Percentiles rank a stretch among this genome's conserved stretches.
phyloP scores from a whole-genome alignment of 2,113 vertebrate species.

The Lipophrys pholis region DNA sequence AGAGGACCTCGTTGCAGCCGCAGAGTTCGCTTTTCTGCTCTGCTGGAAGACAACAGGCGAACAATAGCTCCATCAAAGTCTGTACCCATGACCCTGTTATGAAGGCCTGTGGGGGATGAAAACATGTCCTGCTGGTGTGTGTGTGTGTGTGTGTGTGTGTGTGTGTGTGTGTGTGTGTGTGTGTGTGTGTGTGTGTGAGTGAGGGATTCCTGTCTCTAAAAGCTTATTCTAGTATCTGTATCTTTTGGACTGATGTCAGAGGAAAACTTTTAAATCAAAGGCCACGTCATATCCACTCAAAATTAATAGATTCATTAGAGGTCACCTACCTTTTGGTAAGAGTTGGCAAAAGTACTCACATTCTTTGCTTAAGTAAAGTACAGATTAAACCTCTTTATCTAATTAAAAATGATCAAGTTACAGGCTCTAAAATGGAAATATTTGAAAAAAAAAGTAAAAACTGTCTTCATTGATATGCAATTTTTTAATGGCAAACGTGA shows the following conservation, averaged over 20 bases:
- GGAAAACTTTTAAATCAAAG: no score
- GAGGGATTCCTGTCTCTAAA: background rate
- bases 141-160: background rate
- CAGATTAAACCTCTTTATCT: no score
- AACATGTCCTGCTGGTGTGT: background rate
- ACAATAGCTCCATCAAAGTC: conserved; percentile 45
- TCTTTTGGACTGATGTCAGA: background rate
- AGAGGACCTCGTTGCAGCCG: conserved; percentile 26
- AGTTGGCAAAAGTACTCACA: background rate
- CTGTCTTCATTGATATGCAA: no score
- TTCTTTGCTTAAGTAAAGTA: background rate
- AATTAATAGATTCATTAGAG: no score
- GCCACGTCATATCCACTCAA: no score
- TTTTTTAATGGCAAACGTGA: no score
- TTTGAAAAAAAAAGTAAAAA: no score
- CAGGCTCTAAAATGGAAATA: no score
- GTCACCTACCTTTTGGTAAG: no score
- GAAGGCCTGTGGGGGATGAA: conserved; percentile 40
- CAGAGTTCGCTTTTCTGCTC: conserved; percentile 33
- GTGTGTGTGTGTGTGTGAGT: no score
- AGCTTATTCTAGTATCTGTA: conserved; percentile 27
- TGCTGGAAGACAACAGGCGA: conserved; percentile 32
- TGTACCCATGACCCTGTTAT: conserved; percentile 41
- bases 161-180: background rate
- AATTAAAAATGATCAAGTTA: no score